phyloP scores from a whole-genome alignment of 2,888 invertebrate species.

The Leucophora obtusa region DNA sequence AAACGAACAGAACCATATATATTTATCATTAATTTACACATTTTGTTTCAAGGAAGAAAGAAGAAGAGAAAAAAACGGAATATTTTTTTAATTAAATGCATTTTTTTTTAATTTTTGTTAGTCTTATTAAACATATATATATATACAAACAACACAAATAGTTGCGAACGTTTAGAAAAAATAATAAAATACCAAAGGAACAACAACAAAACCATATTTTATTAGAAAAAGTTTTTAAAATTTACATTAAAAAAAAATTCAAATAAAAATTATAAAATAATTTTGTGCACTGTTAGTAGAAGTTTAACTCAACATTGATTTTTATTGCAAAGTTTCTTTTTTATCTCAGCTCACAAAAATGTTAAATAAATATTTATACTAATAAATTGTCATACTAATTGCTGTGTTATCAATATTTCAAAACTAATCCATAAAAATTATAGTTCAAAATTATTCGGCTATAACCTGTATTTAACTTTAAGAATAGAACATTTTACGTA shows the following conservation, averaged over 20 bases:
- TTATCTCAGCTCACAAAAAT: conserved; percentile 14
- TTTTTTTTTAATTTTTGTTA: conserved; percentile 64
- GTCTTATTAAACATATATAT: conserved; percentile 64
- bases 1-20: conserved; percentile 73
- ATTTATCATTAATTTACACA: conserved; percentile 54
- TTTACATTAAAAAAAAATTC: background rate
- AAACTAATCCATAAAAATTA: conserved; percentile 15
- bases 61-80: conserved; percentile 78
- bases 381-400: conserved; percentile 27
- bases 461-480: too few species aligned
- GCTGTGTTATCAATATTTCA: conserved; percentile 9
- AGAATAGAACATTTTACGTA: too few species aligned
- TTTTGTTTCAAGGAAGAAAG: conserved; percentile 76
- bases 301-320: conserved; percentile 22
- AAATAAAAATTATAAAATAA: conserved; percentile 30
- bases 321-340: background rate
- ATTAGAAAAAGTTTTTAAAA: background rate
- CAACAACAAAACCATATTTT: conserved; percentile 5
- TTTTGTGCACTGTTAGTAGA: conserved; percentile 34
- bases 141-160: conserved; percentile 65
- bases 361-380: conserved; percentile 1
- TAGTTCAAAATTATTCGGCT: too few species aligned
- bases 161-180: conserved; percentile 57
- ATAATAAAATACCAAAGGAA: conserved; percentile 1
- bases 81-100: conserved; percentile 67